These are phyloP conservation scores for Labrus mixtus DNA, from an alignment of 2,113 vertebrate species.

Conservation along the genomic window DNA sequence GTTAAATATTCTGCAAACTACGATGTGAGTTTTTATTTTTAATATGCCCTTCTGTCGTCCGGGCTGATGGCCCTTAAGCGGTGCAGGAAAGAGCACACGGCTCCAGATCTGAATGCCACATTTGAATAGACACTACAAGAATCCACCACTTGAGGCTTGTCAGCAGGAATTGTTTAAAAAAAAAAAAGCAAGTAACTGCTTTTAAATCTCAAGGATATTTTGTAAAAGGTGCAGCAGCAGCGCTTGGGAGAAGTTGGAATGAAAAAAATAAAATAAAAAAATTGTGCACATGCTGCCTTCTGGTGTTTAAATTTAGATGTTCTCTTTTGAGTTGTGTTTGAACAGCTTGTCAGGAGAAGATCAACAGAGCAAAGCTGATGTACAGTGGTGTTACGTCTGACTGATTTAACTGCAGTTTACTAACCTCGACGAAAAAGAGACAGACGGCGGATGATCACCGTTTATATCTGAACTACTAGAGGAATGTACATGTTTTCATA, in stretches of 20 bases:
- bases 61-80: neutral
- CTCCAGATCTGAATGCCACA: conserved; percentile 35
- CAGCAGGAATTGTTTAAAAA: conserved; percentile 12
- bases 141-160: conserved; percentile 37
- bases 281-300: conserved; percentile 1
- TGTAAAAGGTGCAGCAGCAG: neutral
- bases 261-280: conserved; percentile 52
- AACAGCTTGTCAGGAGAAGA: conserved; percentile 13
- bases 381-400: neutral
- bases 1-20: neutral
- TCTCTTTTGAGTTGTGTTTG: conserved; percentile 16
- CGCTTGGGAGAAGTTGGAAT: neutral
- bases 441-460: neutral
- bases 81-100: conserved; percentile 11
- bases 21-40: neutral
- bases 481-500: conserved; percentile 29
- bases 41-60: conserved; percentile 17
- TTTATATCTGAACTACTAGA: conserved; percentile 16
- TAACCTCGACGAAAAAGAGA: conserved; percentile 11
- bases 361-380: conserved; percentile 3
- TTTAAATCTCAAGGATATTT: conserved; percentile 46
- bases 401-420: conserved; percentile 21
- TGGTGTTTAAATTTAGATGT: conserved; percentile 44
- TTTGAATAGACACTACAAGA: conserved; percentile 52
- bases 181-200: conserved; percentile 13